Conservation (phyloP, 2,113 vertebrate species). For the Strix aluco region DNA sequence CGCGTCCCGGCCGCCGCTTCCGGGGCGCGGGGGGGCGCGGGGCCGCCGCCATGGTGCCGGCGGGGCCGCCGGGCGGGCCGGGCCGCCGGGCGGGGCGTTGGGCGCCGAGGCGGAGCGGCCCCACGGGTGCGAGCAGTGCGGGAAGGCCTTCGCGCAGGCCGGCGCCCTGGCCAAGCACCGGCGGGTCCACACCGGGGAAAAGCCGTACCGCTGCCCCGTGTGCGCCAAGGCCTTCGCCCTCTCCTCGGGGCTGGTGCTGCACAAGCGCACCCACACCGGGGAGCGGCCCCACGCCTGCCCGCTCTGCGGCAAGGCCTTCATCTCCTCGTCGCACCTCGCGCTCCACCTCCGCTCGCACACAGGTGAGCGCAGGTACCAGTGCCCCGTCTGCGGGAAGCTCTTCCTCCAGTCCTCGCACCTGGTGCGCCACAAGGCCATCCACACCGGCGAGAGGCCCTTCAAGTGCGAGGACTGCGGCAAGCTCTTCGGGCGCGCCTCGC, state of each 20-base stretch:
- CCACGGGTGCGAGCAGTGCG: neutral
- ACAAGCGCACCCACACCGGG: constrained; percentile 54
- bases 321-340: constrained; percentile 71
- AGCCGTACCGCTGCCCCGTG: constrained; percentile 37
- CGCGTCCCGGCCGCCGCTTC: too few relatives aligned
- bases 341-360: constrained; percentile 24
- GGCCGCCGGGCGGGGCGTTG: neutral
- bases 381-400: neutral
- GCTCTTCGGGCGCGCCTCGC: neutral
- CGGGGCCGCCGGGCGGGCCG: too few relatives aligned
- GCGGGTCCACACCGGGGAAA: neutral
- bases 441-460: neutral
- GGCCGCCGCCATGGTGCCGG: neutral
- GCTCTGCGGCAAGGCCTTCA: constrained; percentile 75
- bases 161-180: neutral
- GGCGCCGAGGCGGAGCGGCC: neutral
- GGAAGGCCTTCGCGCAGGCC: neutral
- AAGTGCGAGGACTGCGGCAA: constrained; percentile 2
- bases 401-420: neutral
- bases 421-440: neutral
- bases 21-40: neutral
- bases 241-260: constrained; percentile 27
- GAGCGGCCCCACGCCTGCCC: constrained; percentile 67
- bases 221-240: constrained; percentile 38
- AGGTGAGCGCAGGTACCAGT: neutral